These are phyloP conservation scores for Drosophila orena DNA, from an alignment of 1,140 invertebrate genomes.

Conservation along the genomic window DNA sequence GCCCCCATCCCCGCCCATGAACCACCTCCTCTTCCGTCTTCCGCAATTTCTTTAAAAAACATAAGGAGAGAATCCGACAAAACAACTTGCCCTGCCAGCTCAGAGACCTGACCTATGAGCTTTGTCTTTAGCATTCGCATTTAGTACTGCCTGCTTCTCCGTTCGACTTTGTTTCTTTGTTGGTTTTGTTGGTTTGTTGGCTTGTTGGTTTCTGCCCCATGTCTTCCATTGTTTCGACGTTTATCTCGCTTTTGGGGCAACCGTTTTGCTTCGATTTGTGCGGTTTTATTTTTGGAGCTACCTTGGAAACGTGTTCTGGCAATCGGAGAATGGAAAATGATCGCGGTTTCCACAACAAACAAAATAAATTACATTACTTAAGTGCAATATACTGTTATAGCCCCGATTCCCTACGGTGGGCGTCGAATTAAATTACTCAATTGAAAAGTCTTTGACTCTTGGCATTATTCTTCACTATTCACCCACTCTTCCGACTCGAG, in stretches of 20 bases:
- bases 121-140: conserved; percentile 29
- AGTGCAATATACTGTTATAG: conserved; percentile 3
- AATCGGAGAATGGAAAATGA: conserved; percentile 34
- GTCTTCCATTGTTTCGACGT: conserved; percentile 31
- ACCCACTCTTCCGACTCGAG: neutral
- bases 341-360: conserved; percentile 11
- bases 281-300: conserved; percentile 38
- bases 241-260: conserved; percentile 40
- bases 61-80: conserved; percentile 22
- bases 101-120: conserved; percentile 75
- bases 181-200: conserved; percentile 31
- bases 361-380: conserved; percentile 11
- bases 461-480: conserved; percentile 1
- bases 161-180: conserved; percentile 27
- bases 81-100: conserved; percentile 62
- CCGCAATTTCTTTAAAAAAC: conserved; percentile 9
- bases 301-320: conserved; percentile 44
- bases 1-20: neutral
- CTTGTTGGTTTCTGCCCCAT: conserved; percentile 22
- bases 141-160: conserved; percentile 19
- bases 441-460: conserved; percentile 11
- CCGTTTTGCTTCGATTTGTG: conserved; percentile 40
- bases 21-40: conserved; percentile 1
- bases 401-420: conserved; percentile 17
- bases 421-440: conserved; percentile 25